Base-by-base conservation (phyloP, 92 coral and sea anemone genomes). In the Zoanthus sansibaricus region DNA sequence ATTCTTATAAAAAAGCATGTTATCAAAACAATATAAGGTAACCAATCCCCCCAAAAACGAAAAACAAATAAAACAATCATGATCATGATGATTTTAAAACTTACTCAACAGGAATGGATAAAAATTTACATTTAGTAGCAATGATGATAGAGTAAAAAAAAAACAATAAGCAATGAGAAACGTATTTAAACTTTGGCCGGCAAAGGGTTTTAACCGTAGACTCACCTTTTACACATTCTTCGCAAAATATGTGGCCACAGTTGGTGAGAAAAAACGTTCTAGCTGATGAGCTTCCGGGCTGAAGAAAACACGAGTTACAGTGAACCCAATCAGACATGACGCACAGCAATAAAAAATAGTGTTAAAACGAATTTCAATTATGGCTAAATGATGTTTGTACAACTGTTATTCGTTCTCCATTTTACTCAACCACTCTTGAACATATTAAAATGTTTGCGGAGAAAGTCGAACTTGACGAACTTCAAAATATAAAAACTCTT, bases 221-320 rank as follows among this genome's bases (percentile, higher is more conserved):
- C 92, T 76, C 46, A 96, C 99, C 98, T 96, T 93, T 86, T 17
- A 91, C 77, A 73, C 99, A 97, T 31, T 95, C 96, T 66, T 96
- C 94, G 61, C 99, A 97, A 87, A 95, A 97, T 21, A 97, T 79
- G 72, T 97, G 99, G 11, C 99, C 99, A 86, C 99, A 97, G 85
- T 94, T 97, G 32, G 99, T 97, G 20, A 97, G 84, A 66, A 86
- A 92, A 87, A 97, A 97, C 78, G 90, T 93, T 87, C 88, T 94
- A 47, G 90, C 90, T 52, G 91, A 85, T 30, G 86, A 13, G 21
- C 16, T 87, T 64, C 94, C 96, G 54, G 98, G 99, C 89, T 92
- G 96, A 59, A 88, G 62, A 77, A 87, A 95, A 84, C 99, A 97
- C 55, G 90, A 78, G 61, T 97, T 97, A 83, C 99, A 97, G 68